Conservation (phyloP, 2,888 invertebrate species). For the Polymixis lichenea region DNA sequence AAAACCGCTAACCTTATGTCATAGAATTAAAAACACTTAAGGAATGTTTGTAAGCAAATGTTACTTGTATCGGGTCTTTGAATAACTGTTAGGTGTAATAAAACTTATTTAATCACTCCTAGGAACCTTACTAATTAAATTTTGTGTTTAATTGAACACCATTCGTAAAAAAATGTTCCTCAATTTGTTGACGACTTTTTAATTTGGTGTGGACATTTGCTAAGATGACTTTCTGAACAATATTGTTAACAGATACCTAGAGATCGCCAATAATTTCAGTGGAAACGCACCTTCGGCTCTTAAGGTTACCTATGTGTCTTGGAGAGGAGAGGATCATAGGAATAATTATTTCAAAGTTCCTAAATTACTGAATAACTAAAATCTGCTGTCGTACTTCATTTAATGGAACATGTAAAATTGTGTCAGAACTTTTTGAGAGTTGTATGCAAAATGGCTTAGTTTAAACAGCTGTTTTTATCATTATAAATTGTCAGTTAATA, state of each 20-base stretch:
- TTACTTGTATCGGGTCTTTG: conserved; percentile 2
- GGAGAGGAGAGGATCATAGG: too few relatives aligned
- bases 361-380: neutral
- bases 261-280: too few relatives aligned
- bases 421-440: too few relatives aligned
- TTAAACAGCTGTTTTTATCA: too few relatives aligned
- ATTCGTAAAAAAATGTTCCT: neutral
- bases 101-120: neutral
- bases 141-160: neutral
- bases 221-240: too few relatives aligned
- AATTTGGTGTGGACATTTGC: too few relatives aligned
- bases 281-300: too few relatives aligned
- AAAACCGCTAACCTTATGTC: neutral
- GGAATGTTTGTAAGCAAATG: conserved; percentile 19
- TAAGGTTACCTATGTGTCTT: too few relatives aligned
- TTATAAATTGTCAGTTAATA: too few relatives aligned
- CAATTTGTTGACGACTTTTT: too few relatives aligned
- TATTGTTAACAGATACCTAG: too few relatives aligned
- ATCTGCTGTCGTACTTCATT: neutral
- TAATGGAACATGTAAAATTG: neutral
- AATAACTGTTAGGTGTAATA: neutral
- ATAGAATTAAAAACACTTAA: neutral
- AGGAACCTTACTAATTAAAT: neutral
- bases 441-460: too few relatives aligned
- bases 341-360: neutral